A percentile compares a stretch with the other conserved stretches of the same genome.
These are phyloP conservation scores for Neosilurus hyrtlii DNA, from an alignment of 2,797 vertebrate genomes.

Conservation along the genomic window DNA sequence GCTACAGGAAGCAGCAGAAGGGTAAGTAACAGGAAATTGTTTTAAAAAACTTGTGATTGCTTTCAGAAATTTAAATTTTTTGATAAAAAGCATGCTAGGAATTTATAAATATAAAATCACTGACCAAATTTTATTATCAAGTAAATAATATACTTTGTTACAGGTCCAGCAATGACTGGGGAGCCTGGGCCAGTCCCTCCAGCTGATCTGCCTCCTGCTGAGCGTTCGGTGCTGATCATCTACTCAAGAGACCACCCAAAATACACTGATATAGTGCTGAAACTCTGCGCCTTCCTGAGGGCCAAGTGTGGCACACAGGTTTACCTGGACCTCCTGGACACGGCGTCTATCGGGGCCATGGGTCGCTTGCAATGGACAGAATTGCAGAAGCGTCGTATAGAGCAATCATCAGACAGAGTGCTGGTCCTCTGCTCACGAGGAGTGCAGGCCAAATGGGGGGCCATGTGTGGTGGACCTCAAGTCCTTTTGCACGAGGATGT, in stretches of 20 bases:
- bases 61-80: not conserved
- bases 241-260: conserved; percentile 92
- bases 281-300: conserved; percentile 86
- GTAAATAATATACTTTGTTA: not conserved
- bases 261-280: conserved; percentile 85
- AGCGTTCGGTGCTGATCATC: conserved; percentile 83
- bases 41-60: not conserved
- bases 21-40: conserved; percentile 27
- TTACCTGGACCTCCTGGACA: conserved; percentile 83
- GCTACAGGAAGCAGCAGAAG: not conserved
- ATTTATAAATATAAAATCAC: not conserved
- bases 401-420: conserved; percentile 79
- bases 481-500: conserved; percentile 79
- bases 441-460: conserved; percentile 89
- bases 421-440: conserved; percentile 89
- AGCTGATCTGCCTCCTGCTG: not conserved
- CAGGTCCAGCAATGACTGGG: not conserved
- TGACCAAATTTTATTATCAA: not conserved
- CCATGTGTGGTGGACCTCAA: conserved; percentile 77
- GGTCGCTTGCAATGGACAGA: conserved; percentile 86
- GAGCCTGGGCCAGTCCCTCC: fast-evolving
- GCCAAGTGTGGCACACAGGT: conserved; percentile 85
- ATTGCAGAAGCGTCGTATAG: conserved; percentile 81
- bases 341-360: conserved; percentile 76
- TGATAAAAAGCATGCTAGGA: not conserved